Base-by-base conservation (phyloP, 2,888 invertebrate species). In the Oscheius myriophilus region DNA sequence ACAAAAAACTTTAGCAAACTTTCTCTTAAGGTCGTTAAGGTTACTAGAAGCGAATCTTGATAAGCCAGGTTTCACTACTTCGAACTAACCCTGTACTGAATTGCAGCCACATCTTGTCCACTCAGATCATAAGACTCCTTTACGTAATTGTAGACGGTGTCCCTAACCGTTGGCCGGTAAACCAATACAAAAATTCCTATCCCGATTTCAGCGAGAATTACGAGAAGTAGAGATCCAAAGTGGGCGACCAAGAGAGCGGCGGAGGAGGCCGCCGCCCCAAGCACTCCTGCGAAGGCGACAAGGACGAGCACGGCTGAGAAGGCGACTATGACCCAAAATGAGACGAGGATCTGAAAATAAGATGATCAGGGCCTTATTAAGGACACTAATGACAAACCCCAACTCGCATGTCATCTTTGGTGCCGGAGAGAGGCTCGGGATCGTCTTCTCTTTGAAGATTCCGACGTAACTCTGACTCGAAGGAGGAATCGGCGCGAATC, bases 301-400 rank as follows among this genome's bases (percentile, higher is more conserved):
- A 82, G 18, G 9, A 71, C 76, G 11, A 73, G 72, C 12, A 77
- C 81, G n/a, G 77, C 71, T 7, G 80, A 69, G 62, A 84, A 81
- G 14, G 80, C 84, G 41, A 84, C 73, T 23, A 84, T 73, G 7
- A 80, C 77, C 84, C 84, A 84, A 62, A 81, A 84, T 16, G 73
- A 63, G 21, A 82, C 78, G 16, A 73, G 67, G 41, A 81, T 80
- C 82, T 84, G 68, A 46, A 77, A 7, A 49, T 9, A 16, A 64
- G 33, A n/a, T 42, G 41, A 16, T 42, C 33, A 39, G 49, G 23
- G 49, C 49, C 33, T 23, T 49, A 61, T n/a, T n/a, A n/a, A n/a
- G n/a, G n/a, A n/a, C n/a, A n/a, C n/a, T 23, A 9, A 54, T 9
- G 51, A 66, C 16, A 33, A 75, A n/a, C 79, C 45, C 77, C 72